Percentiles rank a stretch among this genome's conserved stretches.
phyloP scores from a whole-genome alignment of 2,113 vertebrate species.

The Chaetodon trifascialis region DNA sequence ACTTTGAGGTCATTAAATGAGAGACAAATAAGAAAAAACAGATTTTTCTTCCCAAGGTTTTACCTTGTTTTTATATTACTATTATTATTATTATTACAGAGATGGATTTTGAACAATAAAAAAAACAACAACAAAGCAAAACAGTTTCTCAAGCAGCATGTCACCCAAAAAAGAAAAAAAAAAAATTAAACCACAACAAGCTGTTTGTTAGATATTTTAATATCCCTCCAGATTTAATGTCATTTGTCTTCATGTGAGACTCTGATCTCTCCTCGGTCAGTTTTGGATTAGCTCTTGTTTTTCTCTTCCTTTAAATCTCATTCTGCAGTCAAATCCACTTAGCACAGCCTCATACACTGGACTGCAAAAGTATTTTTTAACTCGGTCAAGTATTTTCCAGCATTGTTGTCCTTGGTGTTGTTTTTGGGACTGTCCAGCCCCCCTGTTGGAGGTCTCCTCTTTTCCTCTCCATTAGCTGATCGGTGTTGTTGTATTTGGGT shows the following conservation, averaged over 20 bases:
- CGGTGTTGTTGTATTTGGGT: conserved; percentile 75
- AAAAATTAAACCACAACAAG: background rate
- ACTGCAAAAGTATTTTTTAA: background rate
- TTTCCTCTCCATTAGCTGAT: conserved; percentile 70
- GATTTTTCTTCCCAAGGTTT: background rate
- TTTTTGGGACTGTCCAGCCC: background rate
- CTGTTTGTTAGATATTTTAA: conserved; percentile 37
- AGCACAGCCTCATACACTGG: background rate
- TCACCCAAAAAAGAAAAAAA: background rate
- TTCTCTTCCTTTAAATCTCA: conserved; percentile 26
- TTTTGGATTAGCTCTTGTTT: conserved; percentile 70
- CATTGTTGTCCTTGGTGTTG: background rate
- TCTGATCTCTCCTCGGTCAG: background rate
- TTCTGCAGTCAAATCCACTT: conserved; percentile 51
- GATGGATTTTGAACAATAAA: background rate
- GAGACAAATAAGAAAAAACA: background rate
- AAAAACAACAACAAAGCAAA: background rate
- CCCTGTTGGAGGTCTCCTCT: background rate
- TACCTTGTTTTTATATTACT: background rate
- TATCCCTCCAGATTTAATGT: conserved; percentile 62
- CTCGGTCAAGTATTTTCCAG: background rate
- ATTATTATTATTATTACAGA: no score
- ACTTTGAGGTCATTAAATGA: background rate
- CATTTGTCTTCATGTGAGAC: conserved; percentile 17
- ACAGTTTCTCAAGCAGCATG: background rate